Conservation (phyloP, 2,888 invertebrate species). For the Dinocampus coccinellae region DNA sequence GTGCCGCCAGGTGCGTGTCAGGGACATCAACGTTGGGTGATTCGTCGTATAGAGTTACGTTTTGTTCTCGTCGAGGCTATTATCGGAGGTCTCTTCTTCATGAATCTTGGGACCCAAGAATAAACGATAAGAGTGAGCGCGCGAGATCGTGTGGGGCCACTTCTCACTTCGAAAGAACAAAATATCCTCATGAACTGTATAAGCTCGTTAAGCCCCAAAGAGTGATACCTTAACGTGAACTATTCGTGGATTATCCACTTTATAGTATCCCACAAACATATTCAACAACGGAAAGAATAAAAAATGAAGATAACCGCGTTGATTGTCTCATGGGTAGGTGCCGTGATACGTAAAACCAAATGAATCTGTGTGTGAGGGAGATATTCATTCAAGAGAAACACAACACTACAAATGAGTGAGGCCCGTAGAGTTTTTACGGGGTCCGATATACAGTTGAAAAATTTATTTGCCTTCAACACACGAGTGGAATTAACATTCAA, state of each 20-base stretch:
- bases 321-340: constrained; percentile 8
- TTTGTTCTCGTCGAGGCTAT: constrained; percentile 43
- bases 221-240: constrained; percentile 22
- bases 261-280: constrained; percentile 12
- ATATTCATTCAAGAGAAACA: constrained; percentile 9
- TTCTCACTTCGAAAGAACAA: constrained; percentile 23
- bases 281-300: background rate
- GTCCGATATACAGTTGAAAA: background rate
- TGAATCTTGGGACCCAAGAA: constrained; percentile 35
- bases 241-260: constrained; percentile 21
- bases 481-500: constrained; percentile 23
- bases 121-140: constrained; percentile 28
- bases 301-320: background rate
- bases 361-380: background rate
- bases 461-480: constrained; percentile 17
- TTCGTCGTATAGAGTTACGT: constrained; percentile 66
- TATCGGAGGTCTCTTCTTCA: constrained; percentile 33
- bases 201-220: constrained; percentile 22
- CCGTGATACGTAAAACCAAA: background rate
- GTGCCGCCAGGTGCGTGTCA: constrained; percentile 63
- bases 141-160: constrained; percentile 35
- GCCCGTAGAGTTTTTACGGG: background rate
- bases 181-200: constrained; percentile 9
- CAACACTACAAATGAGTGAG: background rate
- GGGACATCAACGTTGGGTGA: constrained; percentile 57